Evolutionary conservation across 2,888 invertebrate genomes (phyloP), one percentile per base, ranked within the genome.

Genomic region (Flexamia atlantica): DNA sequence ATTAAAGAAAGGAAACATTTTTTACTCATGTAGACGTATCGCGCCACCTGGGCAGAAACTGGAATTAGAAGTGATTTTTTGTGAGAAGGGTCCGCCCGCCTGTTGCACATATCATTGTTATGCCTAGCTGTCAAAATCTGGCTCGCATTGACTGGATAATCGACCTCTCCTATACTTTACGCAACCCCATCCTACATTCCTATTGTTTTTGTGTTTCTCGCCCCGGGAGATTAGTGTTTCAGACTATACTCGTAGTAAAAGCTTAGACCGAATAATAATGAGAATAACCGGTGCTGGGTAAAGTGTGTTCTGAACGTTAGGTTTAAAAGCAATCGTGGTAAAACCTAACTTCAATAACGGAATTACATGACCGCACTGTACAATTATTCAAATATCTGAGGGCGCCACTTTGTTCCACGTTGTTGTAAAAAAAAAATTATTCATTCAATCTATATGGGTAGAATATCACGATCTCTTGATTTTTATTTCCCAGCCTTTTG

Each of bases 91-190:
- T 64, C 64, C 23, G 53, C 7, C n/a, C 46, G 3, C 23, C 23
- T 7, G 57, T 57, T 57, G 64, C 64, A 64, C 72, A 42, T 68
- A 68, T 68, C 68, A 68, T n/a, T n/a, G 36, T 23, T 40, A 40
- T 70, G 40, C 46, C 42, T 46, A 76, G 17, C 74, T 50, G 74
- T 76, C 74, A 76, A 46, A 76, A 40, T 28, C 14, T 30, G 20
- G 42, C 72, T 23, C 30, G 23, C 36, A 72, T 72, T 72, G 72
- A 72, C 74, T 17, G 74, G 50, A 17, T 76, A 76, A 76, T 76
- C 74, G 46, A 30, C 74, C 74, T 20, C 30, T 40, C 17, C 36
- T 3, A 30, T n/a, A 60, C 60, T 28, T n/a, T 60, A 1, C 60
- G 60, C 60, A 7, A 10, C 32, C 30, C 25, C 32, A 9, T 68